A percentile compares a stretch with the other conserved stretches of the same genome.
phyloP scores from a whole-genome alignment of 1,140 invertebrate genomes.

The Diprion similis region DNA sequence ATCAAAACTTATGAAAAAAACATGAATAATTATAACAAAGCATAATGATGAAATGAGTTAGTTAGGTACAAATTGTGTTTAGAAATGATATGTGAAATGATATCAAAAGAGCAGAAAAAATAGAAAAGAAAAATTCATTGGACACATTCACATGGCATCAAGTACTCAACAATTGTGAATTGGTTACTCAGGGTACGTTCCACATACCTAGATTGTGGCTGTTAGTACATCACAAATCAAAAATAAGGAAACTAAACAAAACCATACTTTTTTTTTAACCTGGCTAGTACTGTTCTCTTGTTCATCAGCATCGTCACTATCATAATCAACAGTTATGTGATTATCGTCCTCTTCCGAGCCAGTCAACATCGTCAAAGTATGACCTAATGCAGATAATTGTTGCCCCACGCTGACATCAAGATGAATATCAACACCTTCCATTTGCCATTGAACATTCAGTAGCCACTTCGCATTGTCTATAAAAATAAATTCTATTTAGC shows the following conservation, averaged over 20 bases:
- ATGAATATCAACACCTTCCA: conserved; percentile 98
- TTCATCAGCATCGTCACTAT: conserved; percentile 80
- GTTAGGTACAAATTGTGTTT: background rate
- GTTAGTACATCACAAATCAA: conserved; percentile 11
- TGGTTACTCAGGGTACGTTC: background rate
- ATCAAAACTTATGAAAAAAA: conserved; percentile 2
- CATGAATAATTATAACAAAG: background rate
- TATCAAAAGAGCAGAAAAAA: background rate
- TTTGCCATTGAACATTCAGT: conserved; percentile 97
- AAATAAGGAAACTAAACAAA: conserved; percentile 41
- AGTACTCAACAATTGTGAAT: no score
- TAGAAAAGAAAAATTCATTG: background rate
- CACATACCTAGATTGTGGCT: background rate
- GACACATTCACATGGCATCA: background rate
- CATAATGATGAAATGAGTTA: conserved; percentile 18
- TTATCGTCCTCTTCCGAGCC: conserved; percentile 84
- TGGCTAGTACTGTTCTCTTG: conserved; percentile 68
- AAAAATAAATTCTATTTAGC: conserved; percentile 22
- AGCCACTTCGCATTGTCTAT: conserved; percentile 97
- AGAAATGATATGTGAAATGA: background rate
- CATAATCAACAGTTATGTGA: conserved; percentile 72
- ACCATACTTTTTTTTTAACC: conserved; percentile 59
- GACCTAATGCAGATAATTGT: conserved; percentile 89
- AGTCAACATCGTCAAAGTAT: conserved; percentile 94
- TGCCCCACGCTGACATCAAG: conserved; percentile 96